Evolutionary conservation across 2,888 invertebrate species (phyloP).

Genomic region (Megalurothrips usitatus): DNA sequence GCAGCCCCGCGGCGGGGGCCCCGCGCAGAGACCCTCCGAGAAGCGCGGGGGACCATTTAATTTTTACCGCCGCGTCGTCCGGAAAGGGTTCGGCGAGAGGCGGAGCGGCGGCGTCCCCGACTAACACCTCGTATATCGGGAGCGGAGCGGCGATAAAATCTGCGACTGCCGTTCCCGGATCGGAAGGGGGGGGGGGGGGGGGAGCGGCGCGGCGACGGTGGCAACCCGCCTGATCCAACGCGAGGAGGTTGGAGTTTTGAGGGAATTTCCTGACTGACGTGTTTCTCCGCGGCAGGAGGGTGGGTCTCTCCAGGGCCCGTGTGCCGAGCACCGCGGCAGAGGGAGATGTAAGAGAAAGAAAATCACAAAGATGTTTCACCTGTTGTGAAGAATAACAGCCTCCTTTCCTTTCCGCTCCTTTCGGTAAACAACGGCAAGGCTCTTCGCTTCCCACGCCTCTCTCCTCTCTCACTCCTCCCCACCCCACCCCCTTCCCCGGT

Average conservation of each 20-base stretch:
- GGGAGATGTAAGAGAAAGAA: background rate
- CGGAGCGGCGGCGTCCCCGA: background rate
- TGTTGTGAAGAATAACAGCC: slow-evolving; percentile 11
- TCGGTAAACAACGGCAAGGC: background rate
- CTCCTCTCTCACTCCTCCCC: background rate
- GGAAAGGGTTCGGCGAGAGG: background rate
- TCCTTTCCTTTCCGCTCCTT: background rate
- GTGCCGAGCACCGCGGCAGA: background rate
- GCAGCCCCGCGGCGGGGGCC: no score
- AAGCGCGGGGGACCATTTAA: background rate
- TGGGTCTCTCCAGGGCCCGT: no score
- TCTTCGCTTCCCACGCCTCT: background rate
- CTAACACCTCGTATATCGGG: background rate
- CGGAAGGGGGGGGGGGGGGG: no score
- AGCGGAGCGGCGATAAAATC: background rate
- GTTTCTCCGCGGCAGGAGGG: no score
- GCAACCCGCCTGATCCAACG: background rate
- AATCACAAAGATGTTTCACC: background rate
- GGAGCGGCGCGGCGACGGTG: background rate
- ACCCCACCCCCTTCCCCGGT: background rate
- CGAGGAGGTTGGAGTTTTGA: no score
- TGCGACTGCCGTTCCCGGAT: background rate
- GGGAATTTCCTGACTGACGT: no score
- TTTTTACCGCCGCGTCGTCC: background rate
- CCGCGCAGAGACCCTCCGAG: background rate